Evolutionary conservation across 1,140 invertebrate genomes (phyloP).

Genomic region (Eulimnadia texana): DNA sequence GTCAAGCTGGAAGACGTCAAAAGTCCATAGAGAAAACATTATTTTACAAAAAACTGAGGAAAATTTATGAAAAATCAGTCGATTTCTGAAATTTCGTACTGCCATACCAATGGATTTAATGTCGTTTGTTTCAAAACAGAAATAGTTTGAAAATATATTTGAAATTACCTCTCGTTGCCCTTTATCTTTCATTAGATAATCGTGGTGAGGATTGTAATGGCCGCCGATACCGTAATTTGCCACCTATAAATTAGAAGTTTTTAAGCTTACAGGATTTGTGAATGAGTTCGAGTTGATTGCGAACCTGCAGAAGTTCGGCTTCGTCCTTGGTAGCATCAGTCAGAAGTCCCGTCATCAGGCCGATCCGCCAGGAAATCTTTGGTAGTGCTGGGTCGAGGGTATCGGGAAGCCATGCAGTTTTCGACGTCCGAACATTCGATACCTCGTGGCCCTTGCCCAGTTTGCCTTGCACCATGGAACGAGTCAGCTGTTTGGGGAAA

Average conservation of each 20-base stretch:
- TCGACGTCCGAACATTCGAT: slow-evolving; percentile 26
- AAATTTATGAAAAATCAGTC: no score
- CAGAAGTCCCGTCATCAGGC: slow-evolving; percentile 28
- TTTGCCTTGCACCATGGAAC: slow-evolving; percentile 38
- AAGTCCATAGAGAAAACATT: no score
- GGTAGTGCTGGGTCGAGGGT: slow-evolving; percentile 27
- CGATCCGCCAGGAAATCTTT: slow-evolving; percentile 30
- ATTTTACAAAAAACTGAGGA: no score
- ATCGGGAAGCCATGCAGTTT: slow-evolving; percentile 36
- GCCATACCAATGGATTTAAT: no score
- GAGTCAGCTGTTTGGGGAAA: slow-evolving; percentile 26
- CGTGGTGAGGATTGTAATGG: slow-evolving; percentile 50
- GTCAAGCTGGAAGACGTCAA: slow-evolving; percentile 14
- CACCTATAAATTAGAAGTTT: slow-evolving; percentile 24
- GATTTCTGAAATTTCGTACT: no score
- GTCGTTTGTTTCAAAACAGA: no score
- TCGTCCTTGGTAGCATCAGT: slow-evolving; percentile 22
- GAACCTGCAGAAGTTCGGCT: slow-evolving; percentile 28
- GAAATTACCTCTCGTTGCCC: slow-evolving; percentile 21
- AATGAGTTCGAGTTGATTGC: background rate
- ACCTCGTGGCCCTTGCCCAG: slow-evolving; percentile 30
- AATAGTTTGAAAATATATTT: slow-evolving; percentile 17
- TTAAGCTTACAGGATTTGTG: background rate
- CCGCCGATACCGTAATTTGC: slow-evolving; percentile 50
- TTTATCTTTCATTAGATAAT: slow-evolving; percentile 33